phyloP scores from a whole-genome alignment of 53 echinoderm and acorn worm species.

The Echinarachnius parma region DNA sequence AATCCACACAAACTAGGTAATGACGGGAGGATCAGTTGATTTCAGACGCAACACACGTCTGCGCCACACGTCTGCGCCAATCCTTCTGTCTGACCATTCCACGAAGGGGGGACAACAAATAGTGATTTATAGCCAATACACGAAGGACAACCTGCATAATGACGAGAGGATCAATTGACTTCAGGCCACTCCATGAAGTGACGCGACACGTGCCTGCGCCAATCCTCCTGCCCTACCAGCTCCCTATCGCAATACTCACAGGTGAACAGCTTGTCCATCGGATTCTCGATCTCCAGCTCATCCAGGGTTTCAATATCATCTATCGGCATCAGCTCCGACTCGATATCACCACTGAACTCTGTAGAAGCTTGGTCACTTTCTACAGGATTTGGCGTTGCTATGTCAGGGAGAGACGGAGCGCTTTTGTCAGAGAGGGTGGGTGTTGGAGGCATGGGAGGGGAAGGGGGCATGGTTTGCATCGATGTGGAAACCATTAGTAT shows the following conservation, averaged over 20 bases:
- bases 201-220: slow-evolving; percentile 63
- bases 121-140: no score
- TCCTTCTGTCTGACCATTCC: no score
- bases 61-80: no score
- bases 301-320: slow-evolving; percentile 2
- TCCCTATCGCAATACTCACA: slow-evolving; percentile 73
- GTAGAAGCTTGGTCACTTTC: no score
- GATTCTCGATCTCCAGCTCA: slow-evolving; percentile 20
- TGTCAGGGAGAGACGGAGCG: slow-evolving; percentile 31
- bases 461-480: slow-evolving; percentile 29
- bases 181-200: slow-evolving; percentile 90
- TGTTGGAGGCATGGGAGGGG: slow-evolving; percentile 11
- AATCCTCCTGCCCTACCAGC: slow-evolving; percentile 62
- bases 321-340: not conserved
- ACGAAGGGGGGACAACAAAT: no score
- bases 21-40: no score
- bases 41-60: no score
- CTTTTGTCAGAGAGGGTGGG: slow-evolving; percentile 33
- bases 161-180: slow-evolving; percentile 49
- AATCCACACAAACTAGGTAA: no score
- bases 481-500: slow-evolving; percentile 28
- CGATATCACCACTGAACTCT: not conserved
- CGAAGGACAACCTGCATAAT: no score
- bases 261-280: slow-evolving; percentile 46
- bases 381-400: not conserved